Percentiles rank a stretch among this genome's conserved stretches.
phyloP scores from a whole-genome alignment of 2,113 vertebrate genomes.

The Myotis lucifugus region DNA sequence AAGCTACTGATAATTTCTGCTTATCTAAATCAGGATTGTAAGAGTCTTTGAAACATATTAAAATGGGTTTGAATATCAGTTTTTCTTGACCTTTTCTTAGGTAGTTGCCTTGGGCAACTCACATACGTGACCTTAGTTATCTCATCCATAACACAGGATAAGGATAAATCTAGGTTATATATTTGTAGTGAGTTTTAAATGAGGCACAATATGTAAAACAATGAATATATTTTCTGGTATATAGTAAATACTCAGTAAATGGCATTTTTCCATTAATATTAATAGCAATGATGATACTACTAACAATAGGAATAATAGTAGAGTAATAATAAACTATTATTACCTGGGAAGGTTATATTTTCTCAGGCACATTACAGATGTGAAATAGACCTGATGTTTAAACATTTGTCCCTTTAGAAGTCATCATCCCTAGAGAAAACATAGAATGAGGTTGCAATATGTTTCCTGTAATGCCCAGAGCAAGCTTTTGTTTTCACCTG shows the following conservation, averaged over 20 bases:
- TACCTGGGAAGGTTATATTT: neutral
- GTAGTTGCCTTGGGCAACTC: neutral
- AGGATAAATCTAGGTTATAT: neutral
- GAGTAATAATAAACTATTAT: neutral
- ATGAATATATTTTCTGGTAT: neutral
- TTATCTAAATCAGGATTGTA: neutral
- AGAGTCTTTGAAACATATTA: neutral
- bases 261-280: neutral
- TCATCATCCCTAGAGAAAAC: neutral
- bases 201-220: neutral
- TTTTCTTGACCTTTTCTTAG: neutral
- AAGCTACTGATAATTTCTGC: conserved; percentile 24
- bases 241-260: neutral
- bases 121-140: neutral
- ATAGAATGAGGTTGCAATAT: neutral
- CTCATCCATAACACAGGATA: neutral
- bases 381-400: neutral
- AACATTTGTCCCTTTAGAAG: conserved; percentile 14
- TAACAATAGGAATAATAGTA: neutral
- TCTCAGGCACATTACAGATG: neutral
- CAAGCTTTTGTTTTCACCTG: conserved; percentile 58
- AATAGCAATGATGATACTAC: neutral
- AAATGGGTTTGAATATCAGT: neutral
- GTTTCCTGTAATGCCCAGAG: neutral
- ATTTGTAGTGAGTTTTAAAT: conserved; percentile 20